Conservation (phyloP, 2,888 invertebrate genomes). For the Halictus quadricinctus region DNA sequence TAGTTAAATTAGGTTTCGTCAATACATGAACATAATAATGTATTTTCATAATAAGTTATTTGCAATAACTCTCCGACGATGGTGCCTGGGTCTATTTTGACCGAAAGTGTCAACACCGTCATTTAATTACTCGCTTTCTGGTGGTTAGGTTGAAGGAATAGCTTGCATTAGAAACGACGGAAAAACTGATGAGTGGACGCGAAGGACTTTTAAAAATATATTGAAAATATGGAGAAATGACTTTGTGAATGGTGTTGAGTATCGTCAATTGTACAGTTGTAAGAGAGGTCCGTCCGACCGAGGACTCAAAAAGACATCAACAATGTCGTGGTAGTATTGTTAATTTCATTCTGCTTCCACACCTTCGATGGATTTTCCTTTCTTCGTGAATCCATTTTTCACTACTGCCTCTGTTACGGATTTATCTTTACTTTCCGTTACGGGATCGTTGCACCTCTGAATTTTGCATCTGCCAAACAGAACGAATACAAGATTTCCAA, state of each 20-base stretch:
- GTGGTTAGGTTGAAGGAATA: neutral
- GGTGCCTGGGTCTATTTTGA: neutral
- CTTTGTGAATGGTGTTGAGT: neutral
- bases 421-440: slow-evolving; percentile 36
- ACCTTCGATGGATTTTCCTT: slow-evolving; percentile 26
- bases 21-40: neutral
- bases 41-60: too few species aligned
- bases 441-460: slow-evolving; percentile 89
- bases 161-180: neutral
- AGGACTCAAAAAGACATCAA: neutral
- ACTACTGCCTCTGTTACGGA: neutral
- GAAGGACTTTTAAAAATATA: too few species aligned
- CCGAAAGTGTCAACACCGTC: neutral
- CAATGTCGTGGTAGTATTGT: slow-evolving; percentile 24
- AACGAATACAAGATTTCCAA: slow-evolving; percentile 88
- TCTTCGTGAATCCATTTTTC: slow-evolving; percentile 21
- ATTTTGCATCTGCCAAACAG: slow-evolving; percentile 86
- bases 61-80: neutral
- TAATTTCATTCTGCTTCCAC: slow-evolving; percentile 46
- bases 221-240: neutral
- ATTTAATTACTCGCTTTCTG: neutral
- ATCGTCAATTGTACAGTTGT: neutral
- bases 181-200: neutral
- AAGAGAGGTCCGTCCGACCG: neutral
- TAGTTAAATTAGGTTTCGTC: too few species aligned